Evolutionary conservation across 30 jellyfish, hydroid and myxozoan genomes (phyloP), one percentile per base, ranked within the genome.

Genomic region (Chrysaora quinquecirrha): DNA sequence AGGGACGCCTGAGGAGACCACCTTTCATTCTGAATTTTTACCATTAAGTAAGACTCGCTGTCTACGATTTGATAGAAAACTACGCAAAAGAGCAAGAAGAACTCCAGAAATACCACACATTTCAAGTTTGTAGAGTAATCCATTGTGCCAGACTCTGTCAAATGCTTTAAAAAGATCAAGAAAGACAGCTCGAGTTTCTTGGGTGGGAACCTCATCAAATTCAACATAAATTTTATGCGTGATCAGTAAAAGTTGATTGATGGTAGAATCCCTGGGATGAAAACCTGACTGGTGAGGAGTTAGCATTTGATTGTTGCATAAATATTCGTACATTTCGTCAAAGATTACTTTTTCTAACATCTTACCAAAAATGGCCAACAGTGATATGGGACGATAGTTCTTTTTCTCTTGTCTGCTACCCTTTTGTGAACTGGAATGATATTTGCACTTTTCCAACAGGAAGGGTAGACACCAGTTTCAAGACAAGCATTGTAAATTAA

Each of bases 41-140:
- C 89, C 82, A 35, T 78, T 78, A 31, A 78, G 76, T 63, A 43
- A 43, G 12, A 43, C 90, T 3, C 71, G 25, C 85, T 78, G 85
- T 34, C 46, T 30, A 1, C 90, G 71, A 20, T 35, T 50, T 34
- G 50, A 48, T 24, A 64, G 87, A 65, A 78, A 75, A 50, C 82
- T n/a, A n/a, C n/a, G n/a, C n/a, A n/a, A n/a, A n/a, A n/a, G n/a
- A n/a, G n/a, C n/a, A n/a, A n/a, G n/a, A 14, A 70, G 70, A 7
- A 33, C 43, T 47, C 85, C 85, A 31, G 85, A 43, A 47, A 73
- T 73, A 14, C 85, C 85, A 30, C 54, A n/a, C 56, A 28, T n/a
- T 73, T 73, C 54, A 73, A 38, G n/a, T 52, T 73, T 73, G 78
- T 38, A 32, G 7, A 73, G 50, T 7, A 73, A 25, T n/a, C 72